phyloP scores from a whole-genome alignment of 1,140 invertebrate genomes.

The Bombus consobrinus region DNA sequence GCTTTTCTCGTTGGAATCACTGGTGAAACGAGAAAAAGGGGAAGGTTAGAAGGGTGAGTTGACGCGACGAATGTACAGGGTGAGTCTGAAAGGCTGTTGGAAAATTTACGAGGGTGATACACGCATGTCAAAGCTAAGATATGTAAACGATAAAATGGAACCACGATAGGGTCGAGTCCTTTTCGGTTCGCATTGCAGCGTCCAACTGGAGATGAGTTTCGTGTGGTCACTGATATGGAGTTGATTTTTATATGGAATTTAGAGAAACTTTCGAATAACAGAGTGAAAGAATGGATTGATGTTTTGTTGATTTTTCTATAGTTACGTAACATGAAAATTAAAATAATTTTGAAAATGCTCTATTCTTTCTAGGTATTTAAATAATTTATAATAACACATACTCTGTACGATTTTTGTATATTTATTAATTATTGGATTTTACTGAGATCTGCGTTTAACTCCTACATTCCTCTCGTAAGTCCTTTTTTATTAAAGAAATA shows the following conservation, averaged over 20 bases:
- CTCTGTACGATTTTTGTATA: no score
- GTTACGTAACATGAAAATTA: no score
- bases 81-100: conserved; percentile 1
- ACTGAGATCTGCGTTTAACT: no score
- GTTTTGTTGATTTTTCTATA: no score
- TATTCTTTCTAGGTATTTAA: no score
- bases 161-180: background rate
- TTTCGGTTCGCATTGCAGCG: no score
- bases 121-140: conserved; percentile 11
- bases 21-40: conserved; percentile 7
- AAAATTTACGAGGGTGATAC: background rate
- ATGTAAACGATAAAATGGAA: conserved; percentile 13
- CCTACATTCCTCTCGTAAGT: no score
- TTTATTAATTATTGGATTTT: no score
- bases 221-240: no score
- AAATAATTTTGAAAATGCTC: no score
- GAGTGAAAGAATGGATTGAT: background rate
- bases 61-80: background rate
- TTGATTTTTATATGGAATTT: background rate
- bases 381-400: no score
- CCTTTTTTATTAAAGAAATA: no score
- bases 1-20: conserved; percentile 17
- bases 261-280: background rate
- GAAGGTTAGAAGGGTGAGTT: background rate
- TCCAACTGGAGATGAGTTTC: background rate